Percentiles rank a stretch among this genome's conserved stretches.
phyloP scores from a whole-genome alignment of 2,113 vertebrate species.

The Mellivora capensis region DNA sequence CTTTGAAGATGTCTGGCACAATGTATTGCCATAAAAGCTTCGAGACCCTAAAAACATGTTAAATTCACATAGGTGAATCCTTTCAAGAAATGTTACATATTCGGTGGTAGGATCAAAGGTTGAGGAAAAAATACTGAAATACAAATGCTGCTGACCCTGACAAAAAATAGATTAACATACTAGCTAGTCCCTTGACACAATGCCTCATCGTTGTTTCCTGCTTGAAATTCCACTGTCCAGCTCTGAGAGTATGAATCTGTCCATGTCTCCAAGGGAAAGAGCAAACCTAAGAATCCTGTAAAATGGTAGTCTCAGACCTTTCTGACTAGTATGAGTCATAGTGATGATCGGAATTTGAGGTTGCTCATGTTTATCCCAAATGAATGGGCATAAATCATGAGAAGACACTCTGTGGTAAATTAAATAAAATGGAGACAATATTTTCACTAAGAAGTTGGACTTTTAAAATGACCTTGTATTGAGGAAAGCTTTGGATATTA shows the following conservation, averaged over 20 bases:
- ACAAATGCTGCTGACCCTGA: background rate
- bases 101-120: background rate
- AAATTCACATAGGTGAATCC: background rate
- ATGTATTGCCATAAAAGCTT: background rate
- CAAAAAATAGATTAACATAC: background rate
- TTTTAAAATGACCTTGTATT: constrained; percentile 47
- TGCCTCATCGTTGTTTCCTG: background rate
- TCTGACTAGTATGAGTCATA: constrained; percentile 27
- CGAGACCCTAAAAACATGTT: background rate
- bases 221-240: constrained; percentile 30
- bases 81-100: background rate
- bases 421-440: background rate
- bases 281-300: background rate
- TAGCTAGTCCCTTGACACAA: background rate
- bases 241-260: background rate
- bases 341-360: background rate
- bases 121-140: constrained; percentile 5
- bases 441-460: constrained; percentile 13
- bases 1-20: background rate
- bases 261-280: background rate
- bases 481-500: constrained; percentile 47
- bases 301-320: constrained; percentile 21
- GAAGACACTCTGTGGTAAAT: background rate
- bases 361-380: constrained; percentile 3
- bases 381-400: constrained; percentile 40